Conservation (phyloP, 1,140 invertebrate species). For the Oncopeltus fasciatus region DNA sequence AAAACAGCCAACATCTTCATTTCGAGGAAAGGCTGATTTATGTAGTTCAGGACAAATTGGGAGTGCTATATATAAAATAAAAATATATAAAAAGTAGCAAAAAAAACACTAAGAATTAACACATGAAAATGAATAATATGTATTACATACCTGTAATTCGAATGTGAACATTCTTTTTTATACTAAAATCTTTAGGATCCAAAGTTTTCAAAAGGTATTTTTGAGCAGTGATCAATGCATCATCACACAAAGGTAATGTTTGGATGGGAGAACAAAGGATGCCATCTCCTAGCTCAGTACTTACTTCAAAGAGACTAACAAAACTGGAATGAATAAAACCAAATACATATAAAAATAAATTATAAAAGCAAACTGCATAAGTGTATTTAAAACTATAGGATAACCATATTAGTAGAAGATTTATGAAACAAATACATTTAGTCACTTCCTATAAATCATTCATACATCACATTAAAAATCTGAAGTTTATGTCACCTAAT, state of each 20-base stretch:
- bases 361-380: background rate
- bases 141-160: conserved; percentile 32
- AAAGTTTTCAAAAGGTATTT: conserved; percentile 23
- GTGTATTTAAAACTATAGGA: background rate
- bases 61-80: conserved; percentile 34
- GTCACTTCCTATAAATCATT: background rate
- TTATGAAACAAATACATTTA: background rate
- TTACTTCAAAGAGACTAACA: conserved; percentile 42
- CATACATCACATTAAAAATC: too few relatives aligned
- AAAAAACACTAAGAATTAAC: background rate
- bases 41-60: conserved; percentile 42
- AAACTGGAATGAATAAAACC: conserved; percentile 39
- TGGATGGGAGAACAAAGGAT: conserved; percentile 39
- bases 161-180: conserved; percentile 53
- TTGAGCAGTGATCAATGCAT: conserved; percentile 43
- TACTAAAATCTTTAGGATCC: conserved; percentile 24
- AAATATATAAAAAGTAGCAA: background rate
- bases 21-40: conserved; percentile 43
- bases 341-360: background rate
- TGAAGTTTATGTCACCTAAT: too few relatives aligned
- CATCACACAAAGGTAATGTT: conserved; percentile 44
- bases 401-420: background rate
- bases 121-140: background rate
- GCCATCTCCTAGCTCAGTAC: conserved; percentile 38
- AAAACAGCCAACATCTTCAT: conserved; percentile 49